Evolutionary conservation across 2,888 invertebrate genomes (phyloP).

Genomic region (Microctonus brassicae): DNA sequence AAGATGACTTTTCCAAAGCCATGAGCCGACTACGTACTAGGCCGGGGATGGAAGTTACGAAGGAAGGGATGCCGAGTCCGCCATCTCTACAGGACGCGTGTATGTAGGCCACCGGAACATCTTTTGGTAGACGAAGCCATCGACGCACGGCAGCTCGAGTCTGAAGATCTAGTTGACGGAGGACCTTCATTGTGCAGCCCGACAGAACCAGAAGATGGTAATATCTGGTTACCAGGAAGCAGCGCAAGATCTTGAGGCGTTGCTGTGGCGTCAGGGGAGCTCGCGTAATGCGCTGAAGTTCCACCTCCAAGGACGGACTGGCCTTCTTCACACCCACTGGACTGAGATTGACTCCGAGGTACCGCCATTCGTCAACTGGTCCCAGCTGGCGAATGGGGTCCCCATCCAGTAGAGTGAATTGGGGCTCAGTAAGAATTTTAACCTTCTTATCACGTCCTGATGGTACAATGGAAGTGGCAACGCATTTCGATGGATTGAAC

Average conservation of each 20-base stretch:
- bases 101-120: slow-evolving; percentile 6
- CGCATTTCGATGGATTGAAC: not conserved
- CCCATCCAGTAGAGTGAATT: not conserved
- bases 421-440: not conserved
- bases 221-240: too few species aligned
- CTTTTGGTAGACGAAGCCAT: slow-evolving; percentile 2
- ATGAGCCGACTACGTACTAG: not conserved
- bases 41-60: slow-evolving; percentile 16
- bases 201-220: slow-evolving; percentile 48
- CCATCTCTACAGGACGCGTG: slow-evolving; percentile 15
- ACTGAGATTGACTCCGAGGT: not conserved
- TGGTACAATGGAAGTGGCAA: not conserved
- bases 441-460: not conserved
- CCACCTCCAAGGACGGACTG: too few species aligned
- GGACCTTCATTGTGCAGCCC: slow-evolving; percentile 32
- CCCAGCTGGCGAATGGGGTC: not conserved
- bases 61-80: slow-evolving; percentile 13
- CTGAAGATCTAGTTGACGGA: not conserved
- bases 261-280: too few species aligned
- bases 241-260: too few species aligned
- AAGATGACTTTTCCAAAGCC: not conserved
- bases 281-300: too few species aligned
- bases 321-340: too few species aligned
- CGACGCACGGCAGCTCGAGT: not conserved
- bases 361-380: not conserved